phyloP scores from a whole-genome alignment of 1,140 invertebrate genomes.

The Sogatella furcifera region DNA sequence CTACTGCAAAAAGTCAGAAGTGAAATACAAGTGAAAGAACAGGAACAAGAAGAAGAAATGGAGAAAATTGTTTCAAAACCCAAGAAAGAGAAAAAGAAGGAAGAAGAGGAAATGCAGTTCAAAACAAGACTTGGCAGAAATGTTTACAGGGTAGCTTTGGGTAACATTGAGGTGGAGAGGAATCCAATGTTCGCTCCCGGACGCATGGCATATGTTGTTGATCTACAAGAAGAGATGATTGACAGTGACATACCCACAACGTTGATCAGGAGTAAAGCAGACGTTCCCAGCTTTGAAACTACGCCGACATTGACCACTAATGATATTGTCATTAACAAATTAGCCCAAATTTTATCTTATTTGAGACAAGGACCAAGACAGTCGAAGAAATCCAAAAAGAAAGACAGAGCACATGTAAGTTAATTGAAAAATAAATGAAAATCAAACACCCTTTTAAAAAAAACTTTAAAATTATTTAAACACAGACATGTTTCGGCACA shows the following conservation, averaged over 20 bases:
- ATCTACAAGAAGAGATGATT: constrained; percentile 80
- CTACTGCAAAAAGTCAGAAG: constrained; percentile 90
- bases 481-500: no score
- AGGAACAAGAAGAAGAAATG: constrained; percentile 76
- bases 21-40: constrained; percentile 69
- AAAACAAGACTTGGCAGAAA: constrained; percentile 67
- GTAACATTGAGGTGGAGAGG: constrained; percentile 57
- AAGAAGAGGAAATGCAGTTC: constrained; percentile 68
- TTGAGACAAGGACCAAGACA: constrained; percentile 68
- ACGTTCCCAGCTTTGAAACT: constrained; percentile 72
- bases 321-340: constrained; percentile 93
- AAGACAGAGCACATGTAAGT: constrained; percentile 38
- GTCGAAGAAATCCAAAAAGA: constrained; percentile 66
- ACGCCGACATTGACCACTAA: constrained; percentile 81
- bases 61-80: constrained; percentile 52
- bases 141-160: constrained; percentile 46
- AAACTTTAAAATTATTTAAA: no score
- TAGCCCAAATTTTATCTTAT: constrained; percentile 94
- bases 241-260: constrained; percentile 95
- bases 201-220: constrained; percentile 96
- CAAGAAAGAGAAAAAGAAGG: constrained; percentile 41
- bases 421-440: neutral
- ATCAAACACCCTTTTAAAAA: no score
- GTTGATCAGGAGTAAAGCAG: constrained; percentile 86
- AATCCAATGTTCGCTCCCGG: constrained; percentile 95